Percentiles rank a stretch among this genome's conserved stretches.
phyloP scores from a whole-genome alignment of 92 coral and sea anemone species.

The Anthopleura xanthogrammica region DNA sequence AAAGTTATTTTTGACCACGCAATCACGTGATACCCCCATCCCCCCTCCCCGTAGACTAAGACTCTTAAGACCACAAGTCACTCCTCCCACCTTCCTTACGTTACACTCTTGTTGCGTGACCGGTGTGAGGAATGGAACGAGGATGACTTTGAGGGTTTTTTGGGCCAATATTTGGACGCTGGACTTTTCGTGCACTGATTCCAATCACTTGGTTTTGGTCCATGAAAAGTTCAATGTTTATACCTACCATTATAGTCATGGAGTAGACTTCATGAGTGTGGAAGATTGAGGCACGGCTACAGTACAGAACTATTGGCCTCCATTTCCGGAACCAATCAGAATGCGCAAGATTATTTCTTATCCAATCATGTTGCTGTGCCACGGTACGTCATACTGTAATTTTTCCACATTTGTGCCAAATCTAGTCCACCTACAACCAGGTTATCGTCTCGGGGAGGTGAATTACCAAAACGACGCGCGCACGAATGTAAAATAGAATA shows the following conservation, averaged over 20 bases:
- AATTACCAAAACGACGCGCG: not conserved
- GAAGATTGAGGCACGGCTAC: too few species aligned
- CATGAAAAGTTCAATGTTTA: too few species aligned
- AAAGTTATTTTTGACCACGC: not conserved
- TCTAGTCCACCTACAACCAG: not conserved
- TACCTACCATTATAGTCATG: too few species aligned
- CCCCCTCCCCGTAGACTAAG: too few species aligned
- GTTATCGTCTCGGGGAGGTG: not conserved
- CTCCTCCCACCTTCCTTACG: not conserved
- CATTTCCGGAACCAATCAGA: not conserved
- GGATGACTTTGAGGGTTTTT: too few species aligned
- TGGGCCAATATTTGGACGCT: too few species aligned
- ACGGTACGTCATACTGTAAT: not conserved
- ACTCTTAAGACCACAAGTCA: too few species aligned
- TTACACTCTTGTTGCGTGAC: not conserved
- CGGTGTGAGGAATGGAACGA: too few species aligned
- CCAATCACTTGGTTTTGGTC: too few species aligned
- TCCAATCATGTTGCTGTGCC: not conserved
- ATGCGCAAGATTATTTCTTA: not conserved
- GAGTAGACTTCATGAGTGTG: too few species aligned
- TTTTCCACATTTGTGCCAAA: not conserved
- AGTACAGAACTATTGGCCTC: not conserved
- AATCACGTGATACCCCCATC: not conserved
- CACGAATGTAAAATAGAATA: not conserved
- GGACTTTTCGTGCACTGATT: too few species aligned